phyloP scores from a whole-genome alignment of 1,140 invertebrate genomes.

The Drosophila kurseongensis region DNA sequence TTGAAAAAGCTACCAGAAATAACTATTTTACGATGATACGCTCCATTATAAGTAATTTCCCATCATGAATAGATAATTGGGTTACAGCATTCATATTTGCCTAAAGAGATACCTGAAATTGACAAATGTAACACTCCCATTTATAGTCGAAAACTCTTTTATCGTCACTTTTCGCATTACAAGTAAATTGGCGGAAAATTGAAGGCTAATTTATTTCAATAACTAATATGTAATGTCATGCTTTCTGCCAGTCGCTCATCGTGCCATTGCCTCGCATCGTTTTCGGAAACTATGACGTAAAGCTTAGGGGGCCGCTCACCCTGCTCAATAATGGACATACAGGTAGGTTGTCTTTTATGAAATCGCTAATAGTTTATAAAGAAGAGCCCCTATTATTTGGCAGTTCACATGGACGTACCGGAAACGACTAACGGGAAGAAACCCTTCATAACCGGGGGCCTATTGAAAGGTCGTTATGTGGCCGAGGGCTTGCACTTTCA shows the following conservation, averaged over 20 bases:
- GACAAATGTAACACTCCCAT: slow-evolving; percentile 16
- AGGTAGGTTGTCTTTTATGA: slow-evolving; percentile 84
- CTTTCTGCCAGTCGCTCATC: slow-evolving; percentile 84
- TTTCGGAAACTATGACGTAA: slow-evolving; percentile 88
- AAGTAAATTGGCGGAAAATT: slow-evolving; percentile 20
- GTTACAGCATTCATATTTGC: not conserved
- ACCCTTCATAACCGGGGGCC: slow-evolving; percentile 88
- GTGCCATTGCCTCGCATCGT: slow-evolving; percentile 88
- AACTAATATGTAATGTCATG: slow-evolving; percentile 79
- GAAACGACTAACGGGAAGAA: slow-evolving; percentile 85
- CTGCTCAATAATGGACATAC: slow-evolving; percentile 89
- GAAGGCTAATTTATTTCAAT: slow-evolving; percentile 43
- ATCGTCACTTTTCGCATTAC: slow-evolving; percentile 43
- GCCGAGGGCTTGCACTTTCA: slow-evolving; percentile 89
- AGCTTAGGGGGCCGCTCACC: slow-evolving; percentile 86
- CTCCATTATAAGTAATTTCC: not conserved
- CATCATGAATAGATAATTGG: not conserved
- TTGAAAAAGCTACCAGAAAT: not conserved
- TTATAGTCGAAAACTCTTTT: slow-evolving; percentile 37
- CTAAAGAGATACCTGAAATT: slow-evolving; percentile 6
- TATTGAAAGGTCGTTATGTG: slow-evolving; percentile 86
- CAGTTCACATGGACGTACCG: slow-evolving; percentile 85
- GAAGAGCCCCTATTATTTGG: not conserved
- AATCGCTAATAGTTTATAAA: not conserved
- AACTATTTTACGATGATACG: not conserved